Evolutionary conservation across 2,113 vertebrate genomes (phyloP), one percentile per base, ranked within the genome.

Genomic region (Gymnobelideus leadbeateri): DNA sequence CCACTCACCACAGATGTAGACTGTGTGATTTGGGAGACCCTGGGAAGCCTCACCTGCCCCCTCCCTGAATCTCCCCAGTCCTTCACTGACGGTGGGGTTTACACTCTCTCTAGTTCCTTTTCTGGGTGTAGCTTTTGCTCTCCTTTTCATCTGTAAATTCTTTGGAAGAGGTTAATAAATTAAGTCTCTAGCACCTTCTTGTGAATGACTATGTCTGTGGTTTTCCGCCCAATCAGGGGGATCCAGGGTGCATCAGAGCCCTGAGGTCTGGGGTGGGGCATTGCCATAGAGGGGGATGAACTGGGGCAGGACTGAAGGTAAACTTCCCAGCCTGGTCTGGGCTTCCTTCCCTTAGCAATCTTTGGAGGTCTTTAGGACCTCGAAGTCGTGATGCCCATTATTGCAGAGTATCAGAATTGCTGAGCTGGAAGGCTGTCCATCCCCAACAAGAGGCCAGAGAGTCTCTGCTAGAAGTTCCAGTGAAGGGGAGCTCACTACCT

Each of bases 371-470:
- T 49, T 91, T 91, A 2, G 37, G 31, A 77, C 14, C 50, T 21
- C 90, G 8, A 0, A 10, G 3, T n/a, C 3, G 10, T 31, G 31
- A n/a, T 51, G 50, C 9, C 37, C 8, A 3, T 31, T 0, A 2
- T 5, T 25, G 26, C 43, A 19, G 51, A 57, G 68, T 0, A 0
- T 43, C 0, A 23, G 3, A 25, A 51, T 31, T 57, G 31, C 23
- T 0, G 68, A 52, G 23, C 52, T 47, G 28, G 23, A 54, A 46
- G 50, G 23, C 52, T 8, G 49, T 25, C 1, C n/a, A 2, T 0
- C 26, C 25, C 16, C 0, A 0, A 9, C 16, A n/a, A 26, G 47
- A 19, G 7, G 25, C 9, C 37, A 10, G 12, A 43, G 0, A 14
- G 89, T 1, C 12, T 25, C 37, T 43, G 68, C 68, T 84, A 21